Conservation (phyloP, 2,113 vertebrate genomes). For the Psilopogon haemacephalus region DNA sequence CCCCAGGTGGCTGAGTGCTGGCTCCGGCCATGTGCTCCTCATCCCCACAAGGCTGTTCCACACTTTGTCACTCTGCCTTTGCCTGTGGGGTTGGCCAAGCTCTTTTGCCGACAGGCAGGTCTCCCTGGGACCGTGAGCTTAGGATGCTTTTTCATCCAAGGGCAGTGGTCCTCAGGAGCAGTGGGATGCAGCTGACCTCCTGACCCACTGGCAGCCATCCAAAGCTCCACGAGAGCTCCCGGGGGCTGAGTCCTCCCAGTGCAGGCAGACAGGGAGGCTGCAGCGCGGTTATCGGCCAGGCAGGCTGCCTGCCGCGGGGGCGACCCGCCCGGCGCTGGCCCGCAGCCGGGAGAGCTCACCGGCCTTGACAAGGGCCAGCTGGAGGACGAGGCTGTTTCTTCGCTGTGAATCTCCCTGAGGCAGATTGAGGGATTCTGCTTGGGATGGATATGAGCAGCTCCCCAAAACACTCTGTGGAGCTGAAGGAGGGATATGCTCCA, state of each 20-base stretch:
- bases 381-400: neutral
- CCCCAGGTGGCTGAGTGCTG: neutral
- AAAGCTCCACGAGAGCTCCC: rapidly evolving
- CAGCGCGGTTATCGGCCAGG: rapidly evolving
- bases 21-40: neutral
- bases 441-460: neutral
- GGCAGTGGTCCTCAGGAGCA: rapidly evolving
- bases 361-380: neutral
- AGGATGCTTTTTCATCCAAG: neutral
- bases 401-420: rapidly evolving
- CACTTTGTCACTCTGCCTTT: neutral
- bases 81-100: neutral
- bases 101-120: neutral
- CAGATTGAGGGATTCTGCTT: neutral
- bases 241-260: rapidly evolving
- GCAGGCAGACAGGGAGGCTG: rapidly evolving
- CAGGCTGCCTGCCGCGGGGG: rapidly evolving
- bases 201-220: rapidly evolving
- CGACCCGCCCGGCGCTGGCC: rapidly evolving
- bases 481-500: neutral
- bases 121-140: neutral
- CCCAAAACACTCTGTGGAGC: rapidly evolving
- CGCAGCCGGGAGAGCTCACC: neutral
- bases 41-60: neutral
- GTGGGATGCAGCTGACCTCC: neutral